Evolutionary conservation across 2,113 vertebrate genomes (phyloP), one percentile per base, ranked within the genome.

Genomic region (Pelusios castaneus): DNA sequence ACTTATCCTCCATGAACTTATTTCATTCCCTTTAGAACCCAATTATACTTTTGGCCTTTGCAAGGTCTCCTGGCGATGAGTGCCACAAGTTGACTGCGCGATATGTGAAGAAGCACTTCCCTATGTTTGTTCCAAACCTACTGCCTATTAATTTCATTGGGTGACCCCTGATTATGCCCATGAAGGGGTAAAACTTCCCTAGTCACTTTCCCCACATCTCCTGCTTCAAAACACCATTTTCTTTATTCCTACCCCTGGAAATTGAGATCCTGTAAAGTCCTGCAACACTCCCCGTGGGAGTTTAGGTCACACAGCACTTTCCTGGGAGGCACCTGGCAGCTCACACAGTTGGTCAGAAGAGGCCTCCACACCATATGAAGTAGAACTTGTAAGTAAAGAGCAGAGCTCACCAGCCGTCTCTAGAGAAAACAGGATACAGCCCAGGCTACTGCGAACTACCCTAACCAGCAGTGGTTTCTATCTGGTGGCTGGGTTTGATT

Each of bases 401-500:
- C 38, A 56, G 54, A 56, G 89, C 31, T 13, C 54, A n/a, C 90
- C 70, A 11, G 10, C 19, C 11, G n/a, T 24, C 82, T 92, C 88
- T n/a, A 67, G 82, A 89, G 80, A 84, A 80, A 87, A 58, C 1
- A 89, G 86, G 2, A 6, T 41, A 77, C 7, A 38, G 55, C 47
- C 34, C 79, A 89, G 86, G 89, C 19, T 88, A 82, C 14, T 43
- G 80, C 96, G 63, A 58, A 49, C 38, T 78, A 84, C 54, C 56
- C 92, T 73, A 34, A 38, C 51, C 55, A 77, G 55, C 85, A 51
- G n/a, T 49, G 41, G 14, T 75, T 83, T 75, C 52, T 90, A 29
- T 56, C 56, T 93, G 56, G 91, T 79, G 85, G 90, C 41, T 56
- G 56, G 49, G 41, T 87, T 89, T 94, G 95, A 87, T 80, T 84